Base-by-base conservation (phyloP, 2,888 invertebrate genomes). In the Embidobia sp. region DNA sequence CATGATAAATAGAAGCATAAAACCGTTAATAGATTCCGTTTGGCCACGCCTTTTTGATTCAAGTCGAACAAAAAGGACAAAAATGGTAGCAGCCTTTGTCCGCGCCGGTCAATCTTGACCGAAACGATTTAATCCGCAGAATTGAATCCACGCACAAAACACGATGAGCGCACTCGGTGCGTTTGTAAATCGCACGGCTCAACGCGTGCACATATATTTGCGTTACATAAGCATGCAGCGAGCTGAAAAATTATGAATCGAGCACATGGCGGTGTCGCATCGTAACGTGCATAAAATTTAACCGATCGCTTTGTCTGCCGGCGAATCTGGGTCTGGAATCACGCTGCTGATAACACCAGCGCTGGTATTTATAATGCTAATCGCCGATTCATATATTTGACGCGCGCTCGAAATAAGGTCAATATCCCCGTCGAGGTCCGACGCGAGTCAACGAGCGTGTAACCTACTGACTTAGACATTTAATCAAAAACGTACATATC, bases 371-470 rank as follows among this genome's bases (percentile, higher is more conserved):
- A 46, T 59, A 59, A 44, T 59, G 33, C 42, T 46, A 33, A 44
- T 42, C 29, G 42, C 18, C 57, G 18, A 59, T 31, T 59, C 44
- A 18, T 7, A n/a, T 29, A 29, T 57, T 59, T 59, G 22, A 33
- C 59, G 31, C 57, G 57, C 57, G 31, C 7, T 31, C 59, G n/a
- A 59, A 59, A 59, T 59, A 44, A 59, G 59, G 59, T 59, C 59
- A 59, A 59, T 44, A 59, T 44, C 59, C 59, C 27, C 15, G n/a
- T n/a, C n/a, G n/a, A n/a, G n/a, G n/a, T n/a, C n/a, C n/a, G n/a
- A n/a, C n/a, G 42, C 3, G 22, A 22, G 22, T 22, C 22, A 19
- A 33, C 33, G 35, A 51, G 51, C 35, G 35, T 51, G 22, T 51
- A 51, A 35, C 51, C 51, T 16, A 51, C 51, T 51, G 51, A 35